A percentile compares a stretch with the other conserved stretches of the same genome.
These are phyloP conservation scores for Larimichthys polyactis DNA, from an alignment of 2,113 vertebrate genomes.

Conservation along the genomic window DNA sequence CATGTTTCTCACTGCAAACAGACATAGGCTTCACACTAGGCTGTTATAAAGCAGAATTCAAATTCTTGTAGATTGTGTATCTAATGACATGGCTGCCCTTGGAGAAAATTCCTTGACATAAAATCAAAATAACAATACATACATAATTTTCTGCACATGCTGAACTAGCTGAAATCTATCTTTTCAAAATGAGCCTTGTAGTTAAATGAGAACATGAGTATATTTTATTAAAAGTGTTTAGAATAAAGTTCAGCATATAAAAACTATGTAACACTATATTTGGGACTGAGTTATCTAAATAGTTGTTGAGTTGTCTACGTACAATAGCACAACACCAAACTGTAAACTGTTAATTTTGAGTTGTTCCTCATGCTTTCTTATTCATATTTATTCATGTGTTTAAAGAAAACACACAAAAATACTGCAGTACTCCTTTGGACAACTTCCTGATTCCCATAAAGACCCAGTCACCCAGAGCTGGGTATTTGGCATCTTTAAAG, in stretches of 20 bases:
- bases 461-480: conserved; percentile 15
- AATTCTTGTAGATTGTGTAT: not conserved
- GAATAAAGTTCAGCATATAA: no score
- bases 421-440: not conserved
- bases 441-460: not conserved
- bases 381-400: not conserved
- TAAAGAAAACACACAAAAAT: not conserved
- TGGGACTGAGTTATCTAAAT: not conserved
- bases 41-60: conserved; percentile 39
- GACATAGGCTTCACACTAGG: conserved; percentile 5
- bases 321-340: not conserved
- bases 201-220: no score
- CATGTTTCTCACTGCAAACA: conserved; percentile 30
- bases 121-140: not conserved
- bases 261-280: no score
- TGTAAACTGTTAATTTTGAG: no score
- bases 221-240: no score
- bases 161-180: no score
- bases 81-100: not conserved
- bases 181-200: no score
- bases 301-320: not conserved
- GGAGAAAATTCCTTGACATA: conserved; percentile 7
- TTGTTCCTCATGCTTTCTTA: not conserved
- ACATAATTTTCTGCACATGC: no score
- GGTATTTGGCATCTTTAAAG: conserved; percentile 18